phyloP scores from a whole-genome alignment of 2,113 vertebrate genomes.

The Meleagris gallopavo region DNA sequence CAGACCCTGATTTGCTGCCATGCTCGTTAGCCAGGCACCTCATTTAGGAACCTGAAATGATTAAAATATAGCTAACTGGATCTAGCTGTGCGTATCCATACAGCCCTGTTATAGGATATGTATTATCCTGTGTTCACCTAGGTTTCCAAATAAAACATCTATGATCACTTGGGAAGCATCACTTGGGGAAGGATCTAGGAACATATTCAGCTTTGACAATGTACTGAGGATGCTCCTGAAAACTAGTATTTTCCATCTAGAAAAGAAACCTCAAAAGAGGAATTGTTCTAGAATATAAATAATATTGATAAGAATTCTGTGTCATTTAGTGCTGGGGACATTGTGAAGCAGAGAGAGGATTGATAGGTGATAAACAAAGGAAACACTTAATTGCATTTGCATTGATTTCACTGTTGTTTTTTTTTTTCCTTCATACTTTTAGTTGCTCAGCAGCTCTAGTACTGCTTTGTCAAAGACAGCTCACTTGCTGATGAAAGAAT shows the following conservation, averaged over 20 bases:
- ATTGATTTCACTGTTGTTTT: neutral
- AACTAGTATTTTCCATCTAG: neutral
- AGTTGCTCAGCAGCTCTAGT: neutral
- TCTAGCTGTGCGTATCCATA: neutral
- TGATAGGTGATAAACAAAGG: neutral
- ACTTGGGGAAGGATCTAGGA: neutral
- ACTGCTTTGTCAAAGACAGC: neutral
- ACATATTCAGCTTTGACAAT: neutral
- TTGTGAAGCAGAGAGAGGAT: neutral
- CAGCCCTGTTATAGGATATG: neutral
- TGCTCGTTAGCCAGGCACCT: accelerated
- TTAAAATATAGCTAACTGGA: neutral
- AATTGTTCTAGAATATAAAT: neutral
- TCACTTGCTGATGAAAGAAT: neutral
- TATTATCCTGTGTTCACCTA: neutral
- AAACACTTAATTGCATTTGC: neutral
- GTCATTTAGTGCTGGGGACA: neutral
- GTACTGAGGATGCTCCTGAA: neutral
- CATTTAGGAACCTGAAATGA: neutral
- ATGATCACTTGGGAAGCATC: neutral
- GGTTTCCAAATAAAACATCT: neutral
- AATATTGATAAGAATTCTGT: neutral
- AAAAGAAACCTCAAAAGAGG: neutral
- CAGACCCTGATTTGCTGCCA: neutral
- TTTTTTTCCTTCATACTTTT: neutral